Conservation (phyloP, 2,888 invertebrate species). For the Aleiodes alternator region DNA sequence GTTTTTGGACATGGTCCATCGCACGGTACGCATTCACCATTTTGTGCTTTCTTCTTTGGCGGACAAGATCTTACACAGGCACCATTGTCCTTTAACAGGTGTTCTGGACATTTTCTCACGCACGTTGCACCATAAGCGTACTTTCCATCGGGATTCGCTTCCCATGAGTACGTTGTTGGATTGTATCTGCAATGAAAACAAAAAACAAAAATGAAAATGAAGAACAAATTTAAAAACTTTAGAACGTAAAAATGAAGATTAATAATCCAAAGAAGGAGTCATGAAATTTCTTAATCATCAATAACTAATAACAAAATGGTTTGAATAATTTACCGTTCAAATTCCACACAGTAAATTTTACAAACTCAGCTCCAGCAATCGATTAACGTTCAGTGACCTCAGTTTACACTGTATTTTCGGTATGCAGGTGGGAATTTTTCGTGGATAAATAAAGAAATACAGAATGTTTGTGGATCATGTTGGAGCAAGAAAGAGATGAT, state of each 20-base stretch:
- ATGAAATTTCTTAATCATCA: slow-evolving; percentile 3
- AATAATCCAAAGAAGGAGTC: slow-evolving; percentile 3
- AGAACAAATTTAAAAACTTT: slow-evolving; percentile 42
- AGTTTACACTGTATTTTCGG: background rate
- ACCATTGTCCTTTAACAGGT: slow-evolving; percentile 93
- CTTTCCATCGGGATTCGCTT: slow-evolving; percentile 94
- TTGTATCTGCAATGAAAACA: slow-evolving; percentile 81
- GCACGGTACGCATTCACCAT: slow-evolving; percentile 94
- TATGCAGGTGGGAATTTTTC: slow-evolving; percentile 25
- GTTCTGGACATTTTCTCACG: slow-evolving; percentile 95
- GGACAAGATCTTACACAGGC: slow-evolving; percentile 96
- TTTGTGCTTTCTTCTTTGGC: slow-evolving; percentile 89
- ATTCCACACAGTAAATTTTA: too few relatives aligned
- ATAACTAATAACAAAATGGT: background rate
- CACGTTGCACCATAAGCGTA: slow-evolving; percentile 98
- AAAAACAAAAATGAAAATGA: slow-evolving; percentile 39
- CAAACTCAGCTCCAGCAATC: background rate
- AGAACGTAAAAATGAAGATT: slow-evolving; percentile 15
- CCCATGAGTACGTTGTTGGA: slow-evolving; percentile 92
- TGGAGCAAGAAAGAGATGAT: background rate
- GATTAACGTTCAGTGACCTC: slow-evolving; percentile 22
- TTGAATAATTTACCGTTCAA: background rate
- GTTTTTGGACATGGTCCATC: slow-evolving; percentile 97
- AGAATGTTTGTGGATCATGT: background rate
- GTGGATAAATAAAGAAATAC: slow-evolving; percentile 1